Evolutionary conservation across 2,888 invertebrate species (phyloP).

Genomic region (Leptinotarsa tumamoca): DNA sequence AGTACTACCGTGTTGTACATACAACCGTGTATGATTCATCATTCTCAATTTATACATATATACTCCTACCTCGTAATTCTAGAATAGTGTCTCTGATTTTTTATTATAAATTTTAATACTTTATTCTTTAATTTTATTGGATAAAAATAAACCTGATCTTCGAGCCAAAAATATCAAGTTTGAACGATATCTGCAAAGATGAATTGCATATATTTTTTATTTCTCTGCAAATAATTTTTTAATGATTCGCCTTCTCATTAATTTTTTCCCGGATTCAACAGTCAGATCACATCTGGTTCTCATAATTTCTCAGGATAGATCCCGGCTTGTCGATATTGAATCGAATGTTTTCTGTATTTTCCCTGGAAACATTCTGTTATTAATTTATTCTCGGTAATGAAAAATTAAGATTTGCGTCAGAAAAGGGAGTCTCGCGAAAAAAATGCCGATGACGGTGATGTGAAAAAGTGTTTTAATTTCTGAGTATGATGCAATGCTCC

Average conservation of each 20-base stretch:
- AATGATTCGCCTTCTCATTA: neutral
- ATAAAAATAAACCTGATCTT: no score
- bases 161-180: no score
- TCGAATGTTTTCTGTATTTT: neutral
- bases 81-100: no score
- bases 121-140: no score
- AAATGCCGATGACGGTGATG: neutral
- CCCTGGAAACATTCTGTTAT: neutral
- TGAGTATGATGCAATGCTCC: constrained; percentile 3
- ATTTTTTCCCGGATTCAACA: neutral
- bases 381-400: neutral
- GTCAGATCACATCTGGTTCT: neutral
- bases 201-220: no score
- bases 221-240: no score
- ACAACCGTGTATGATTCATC: no score
- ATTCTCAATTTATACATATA: no score
- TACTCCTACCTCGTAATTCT: no score
- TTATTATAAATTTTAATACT: no score
- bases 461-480: neutral
- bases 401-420: constrained; percentile 5
- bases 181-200: no score
- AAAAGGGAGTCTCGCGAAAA: neutral
- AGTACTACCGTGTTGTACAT: no score
- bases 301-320: neutral
- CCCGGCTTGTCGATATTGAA: neutral